phyloP scores from a whole-genome alignment of 2,797 vertebrate genomes.

The Lepidocolaptes lacrymiger region DNA sequence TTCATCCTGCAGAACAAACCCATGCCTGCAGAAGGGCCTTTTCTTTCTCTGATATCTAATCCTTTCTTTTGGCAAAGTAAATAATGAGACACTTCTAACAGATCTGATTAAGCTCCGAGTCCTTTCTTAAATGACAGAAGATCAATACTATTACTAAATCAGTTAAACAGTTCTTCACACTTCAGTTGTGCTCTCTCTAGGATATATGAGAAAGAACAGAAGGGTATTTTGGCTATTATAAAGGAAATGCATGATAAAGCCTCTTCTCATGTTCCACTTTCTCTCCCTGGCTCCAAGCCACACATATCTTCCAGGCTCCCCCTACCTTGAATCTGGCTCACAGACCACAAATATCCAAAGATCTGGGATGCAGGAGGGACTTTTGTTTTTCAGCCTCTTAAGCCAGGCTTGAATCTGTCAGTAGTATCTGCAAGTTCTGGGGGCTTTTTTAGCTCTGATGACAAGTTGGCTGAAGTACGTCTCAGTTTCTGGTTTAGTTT shows the following conservation, averaged over 20 bases:
- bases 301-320: background rate
- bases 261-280: background rate
- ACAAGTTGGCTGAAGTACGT: background rate
- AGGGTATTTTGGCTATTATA: slow-evolving; percentile 1
- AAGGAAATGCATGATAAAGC: background rate
- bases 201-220: slow-evolving; percentile 32
- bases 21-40: background rate
- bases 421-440: background rate
- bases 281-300: background rate
- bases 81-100: slow-evolving; percentile 27
- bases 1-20: background rate
- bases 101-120: slow-evolving; percentile 44
- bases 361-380: background rate
- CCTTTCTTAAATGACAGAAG: slow-evolving; percentile 11
- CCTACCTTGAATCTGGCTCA: background rate
- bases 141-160: slow-evolving; percentile 64
- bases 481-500: background rate
- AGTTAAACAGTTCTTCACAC: slow-evolving; percentile 45
- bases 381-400: background rate
- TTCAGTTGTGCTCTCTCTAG: slow-evolving; percentile 27
- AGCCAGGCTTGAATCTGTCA: background rate
- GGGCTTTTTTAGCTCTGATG: background rate
- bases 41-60: slow-evolving; percentile 40
- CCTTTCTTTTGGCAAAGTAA: slow-evolving; percentile 47
- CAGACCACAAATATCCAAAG: background rate